Percentiles rank a stretch among this genome's conserved stretches.
These are phyloP conservation scores for Mercenaria mercenaria DNA, from an alignment of 1,140 invertebrate genomes.

Conservation along the genomic window DNA sequence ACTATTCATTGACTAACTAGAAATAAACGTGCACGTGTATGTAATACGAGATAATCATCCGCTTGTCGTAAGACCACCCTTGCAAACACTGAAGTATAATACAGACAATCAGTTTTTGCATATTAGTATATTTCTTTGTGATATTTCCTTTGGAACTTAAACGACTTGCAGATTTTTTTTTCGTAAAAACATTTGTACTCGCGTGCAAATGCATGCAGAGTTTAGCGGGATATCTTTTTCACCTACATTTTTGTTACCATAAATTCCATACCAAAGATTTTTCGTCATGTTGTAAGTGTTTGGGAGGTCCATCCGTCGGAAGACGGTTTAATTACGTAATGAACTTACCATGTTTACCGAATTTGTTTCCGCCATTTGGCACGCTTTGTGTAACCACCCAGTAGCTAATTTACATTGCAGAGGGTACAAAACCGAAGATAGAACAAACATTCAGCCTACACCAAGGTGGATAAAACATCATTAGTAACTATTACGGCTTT, in stretches of 20 bases:
- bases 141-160: too few relatives aligned
- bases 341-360: conserved; percentile 7
- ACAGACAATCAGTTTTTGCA: too few relatives aligned
- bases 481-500: too few relatives aligned
- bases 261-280: neutral
- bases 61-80: too few relatives aligned
- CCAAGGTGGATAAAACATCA: neutral
- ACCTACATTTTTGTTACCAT: neutral
- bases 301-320: conserved; percentile 36
- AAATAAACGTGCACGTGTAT: too few relatives aligned
- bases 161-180: too few relatives aligned
- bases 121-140: too few relatives aligned
- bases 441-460: conserved; percentile 12
- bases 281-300: neutral
- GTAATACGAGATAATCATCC: too few relatives aligned
- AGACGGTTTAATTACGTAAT: neutral
- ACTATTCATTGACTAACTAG: too few relatives aligned
- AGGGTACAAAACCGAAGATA: neutral
- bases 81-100: too few relatives aligned
- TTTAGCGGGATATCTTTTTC: neutral
- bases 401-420: conserved; percentile 33
- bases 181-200: neutral
- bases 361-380: conserved; percentile 19
- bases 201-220: neutral
- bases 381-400: conserved; percentile 41